A percentile compares a stretch with the other conserved stretches of the same genome.
phyloP scores from a whole-genome alignment of 2,113 vertebrate genomes.

The Columba janthina region DNA sequence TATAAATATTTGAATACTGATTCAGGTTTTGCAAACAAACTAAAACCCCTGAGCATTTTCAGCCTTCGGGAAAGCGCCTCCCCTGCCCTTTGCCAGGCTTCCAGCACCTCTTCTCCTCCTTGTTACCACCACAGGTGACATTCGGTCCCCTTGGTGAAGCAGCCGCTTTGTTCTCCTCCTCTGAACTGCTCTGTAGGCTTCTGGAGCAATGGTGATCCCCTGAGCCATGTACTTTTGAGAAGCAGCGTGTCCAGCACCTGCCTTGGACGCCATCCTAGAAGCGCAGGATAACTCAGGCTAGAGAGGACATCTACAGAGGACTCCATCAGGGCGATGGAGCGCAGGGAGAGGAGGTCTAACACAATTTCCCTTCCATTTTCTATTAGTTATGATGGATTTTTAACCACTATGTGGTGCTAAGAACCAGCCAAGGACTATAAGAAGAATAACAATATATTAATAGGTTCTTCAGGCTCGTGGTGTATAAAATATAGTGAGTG shows the following conservation, averaged over 20 bases:
- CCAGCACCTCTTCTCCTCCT: not conserved
- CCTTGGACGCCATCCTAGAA: not conserved
- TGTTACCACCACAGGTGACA: not conserved
- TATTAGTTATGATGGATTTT: not conserved
- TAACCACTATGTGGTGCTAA: not conserved
- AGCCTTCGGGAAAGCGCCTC: not conserved
- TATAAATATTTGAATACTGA: not conserved
- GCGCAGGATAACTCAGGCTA: not conserved
- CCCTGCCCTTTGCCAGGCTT: not conserved
- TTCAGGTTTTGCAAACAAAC: not conserved
- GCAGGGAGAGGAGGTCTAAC: not conserved
- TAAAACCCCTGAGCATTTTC: not conserved
- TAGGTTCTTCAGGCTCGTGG: not conserved
- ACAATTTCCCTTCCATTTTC: not conserved
- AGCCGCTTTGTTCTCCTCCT: not conserved
- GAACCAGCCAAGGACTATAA: not conserved
- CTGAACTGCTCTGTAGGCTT: rapidly evolving
- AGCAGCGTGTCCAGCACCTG: not conserved
- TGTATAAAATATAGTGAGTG: not conserved
- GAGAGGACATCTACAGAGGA: not conserved
- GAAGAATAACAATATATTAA: not conserved
- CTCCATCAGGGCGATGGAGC: not conserved
- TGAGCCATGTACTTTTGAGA: no score
- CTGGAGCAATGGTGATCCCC: not conserved
- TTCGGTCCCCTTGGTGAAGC: not conserved